Conservation (phyloP, 2,888 invertebrate species). For the Oligia latruncula region DNA sequence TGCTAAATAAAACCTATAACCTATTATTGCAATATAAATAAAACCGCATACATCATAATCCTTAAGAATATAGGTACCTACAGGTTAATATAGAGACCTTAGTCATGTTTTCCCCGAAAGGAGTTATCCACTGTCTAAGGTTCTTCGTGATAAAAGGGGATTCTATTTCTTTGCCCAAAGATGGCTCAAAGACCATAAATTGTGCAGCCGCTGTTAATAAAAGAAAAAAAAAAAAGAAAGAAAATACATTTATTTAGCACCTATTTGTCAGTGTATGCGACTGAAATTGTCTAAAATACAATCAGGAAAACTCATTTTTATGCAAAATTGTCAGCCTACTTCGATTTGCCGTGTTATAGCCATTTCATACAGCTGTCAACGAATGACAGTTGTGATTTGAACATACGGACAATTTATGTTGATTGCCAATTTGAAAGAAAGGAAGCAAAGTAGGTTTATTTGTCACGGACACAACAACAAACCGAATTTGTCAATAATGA, state of each 20-base stretch:
- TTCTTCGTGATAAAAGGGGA: neutral
- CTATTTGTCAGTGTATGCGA: neutral
- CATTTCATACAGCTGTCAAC: neutral
- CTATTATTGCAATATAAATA: slow-evolving; percentile 22
- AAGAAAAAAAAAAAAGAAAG: no score
- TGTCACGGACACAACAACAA: neutral
- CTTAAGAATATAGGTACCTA: slow-evolving; percentile 20
- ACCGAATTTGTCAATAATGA: slow-evolving; percentile 3
- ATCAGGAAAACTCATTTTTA: neutral
- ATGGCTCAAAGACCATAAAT: neutral
- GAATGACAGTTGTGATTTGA: neutral
- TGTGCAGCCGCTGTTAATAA: neutral
- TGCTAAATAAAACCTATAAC: neutral
- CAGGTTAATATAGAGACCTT: neutral
- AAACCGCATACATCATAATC: slow-evolving; percentile 30
- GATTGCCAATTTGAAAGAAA: neutral
- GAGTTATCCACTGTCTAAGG: neutral
- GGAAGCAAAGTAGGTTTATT: neutral
- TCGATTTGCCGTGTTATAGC: neutral
- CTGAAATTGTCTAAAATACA: no score
- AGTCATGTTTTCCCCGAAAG: neutral
- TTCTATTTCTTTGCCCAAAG: neutral
- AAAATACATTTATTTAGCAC: no score
- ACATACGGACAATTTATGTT: neutral
- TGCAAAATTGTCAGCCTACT: neutral